Base-by-base conservation (phyloP, 2,888 invertebrate species). In the Amitus sp. region DNA sequence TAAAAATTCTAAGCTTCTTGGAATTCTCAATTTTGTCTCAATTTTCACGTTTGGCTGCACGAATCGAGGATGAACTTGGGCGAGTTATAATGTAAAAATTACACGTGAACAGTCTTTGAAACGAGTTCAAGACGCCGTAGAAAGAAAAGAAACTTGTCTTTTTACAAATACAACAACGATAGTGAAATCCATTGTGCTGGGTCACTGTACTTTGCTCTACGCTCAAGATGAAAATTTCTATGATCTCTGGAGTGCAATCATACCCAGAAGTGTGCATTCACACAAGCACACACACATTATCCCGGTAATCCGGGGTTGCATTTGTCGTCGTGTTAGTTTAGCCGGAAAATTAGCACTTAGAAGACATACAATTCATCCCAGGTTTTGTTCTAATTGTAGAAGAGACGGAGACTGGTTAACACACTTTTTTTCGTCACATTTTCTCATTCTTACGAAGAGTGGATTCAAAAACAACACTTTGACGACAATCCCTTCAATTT, bases 171-270 rank as follows among this genome's bases (percentile, higher is more conserved):
- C n/a, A n/a, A n/a, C 62, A 53, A 50, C 53, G 62, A 65, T 62
- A 56, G 59, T 59, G 62, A 53, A 53, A 61, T 62, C 53, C 56
- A 60, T 59, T 56, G 62, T 56, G 55, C 55, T 51, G 54, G 55
- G 47, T 48, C 55, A 43, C 48, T 39, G 15, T 15, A 30, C 57
- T 63, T n/a, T n/a, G n/a, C n/a, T n/a, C n/a, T 55, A 58, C 55
- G 51, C 62, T 55, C 55, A 49, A 52, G 58, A 48, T 51, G 62
- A 63, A 55, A 63, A 63, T 51, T 58, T 55, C 62, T 50, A 58
- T 51, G 58, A 63, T 55, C 55, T 46, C 46, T 53, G 40, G 50
- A 57, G 62, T 53, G 33, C 50, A 49, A 57, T 50, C 57, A 47
- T 50, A 57, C 27, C 37, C 49, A 47, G 33, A 39, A 23, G 37